Evolutionary conservation across 2,797 vertebrate species (phyloP), one percentile per base, ranked within the genome.

Genomic region (Mastacembelus armatus): DNA sequence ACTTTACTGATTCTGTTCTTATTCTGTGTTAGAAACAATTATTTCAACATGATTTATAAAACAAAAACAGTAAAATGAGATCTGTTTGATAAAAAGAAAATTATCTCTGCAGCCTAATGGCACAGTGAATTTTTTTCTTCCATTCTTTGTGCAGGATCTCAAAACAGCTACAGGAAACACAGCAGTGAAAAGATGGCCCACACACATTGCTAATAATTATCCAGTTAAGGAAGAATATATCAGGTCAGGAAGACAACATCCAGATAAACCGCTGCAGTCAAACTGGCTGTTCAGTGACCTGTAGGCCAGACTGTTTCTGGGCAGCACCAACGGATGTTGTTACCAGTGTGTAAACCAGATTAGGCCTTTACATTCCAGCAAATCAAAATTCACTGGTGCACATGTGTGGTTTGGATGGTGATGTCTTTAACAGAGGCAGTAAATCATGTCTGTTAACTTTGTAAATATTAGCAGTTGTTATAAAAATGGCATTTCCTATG

Each of bases 381-480:
- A 71, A 40, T n/a, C 4, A 49, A 5, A 16, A 43, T 33, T 49
- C 40, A 26, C 43, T 30, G 24, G 33, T 11, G 4, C 4, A 19
- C 63, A 42, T 10, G 29, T 10, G 22, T 16, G 42, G 52, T 26
- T 22, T 26, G 10, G 51, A 16, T 3, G 5, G 12, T 6, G 4
- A 4, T 1, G 1, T 45, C 32, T 69, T 4, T 43, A 27, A 14
- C n/a, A 3, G 32, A 9, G 8, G 10, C 33, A 10, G 44, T 32
- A 10, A 32, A 60, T 45, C 39, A 49, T 14, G n/a, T n/a, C 47
- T 29, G 33, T 39, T 54, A 14, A 33, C 29, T 70, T 32, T 45
- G 59, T 79, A 84, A 90, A 88, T 78, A 78, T 78, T 78, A 57
- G 38, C 12, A 5, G 56, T 71, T 71, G 19, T 51, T 69, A 80